Evolutionary conservation across 2,888 invertebrate species (phyloP).

Genomic region (Lumbricus terrestris): DNA sequence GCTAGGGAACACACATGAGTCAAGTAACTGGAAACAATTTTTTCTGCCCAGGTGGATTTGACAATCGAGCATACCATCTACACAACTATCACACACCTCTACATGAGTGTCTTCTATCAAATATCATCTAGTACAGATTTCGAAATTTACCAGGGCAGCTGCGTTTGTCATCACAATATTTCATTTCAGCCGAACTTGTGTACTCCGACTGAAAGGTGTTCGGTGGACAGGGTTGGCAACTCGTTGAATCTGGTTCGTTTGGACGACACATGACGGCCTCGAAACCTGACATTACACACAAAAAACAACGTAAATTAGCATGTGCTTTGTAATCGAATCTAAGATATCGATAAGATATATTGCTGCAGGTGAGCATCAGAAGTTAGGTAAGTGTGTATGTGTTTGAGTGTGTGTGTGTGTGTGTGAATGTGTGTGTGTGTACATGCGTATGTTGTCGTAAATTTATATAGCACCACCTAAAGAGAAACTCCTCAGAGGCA

Average conservation of each 20-base stretch:
- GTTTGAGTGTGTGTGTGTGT: no score
- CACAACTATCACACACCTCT: no score
- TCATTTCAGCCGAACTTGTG: neutral
- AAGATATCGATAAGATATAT: neutral
- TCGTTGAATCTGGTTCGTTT: neutral
- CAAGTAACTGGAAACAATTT: no score
- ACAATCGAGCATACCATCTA: no score
- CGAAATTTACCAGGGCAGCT: neutral
- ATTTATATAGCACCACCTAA: no score
- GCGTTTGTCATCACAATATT: neutral
- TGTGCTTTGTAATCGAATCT: neutral
- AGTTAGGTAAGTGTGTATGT: no score
- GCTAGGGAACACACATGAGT: no score
- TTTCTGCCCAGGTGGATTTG: no score
- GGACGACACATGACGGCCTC: neutral
- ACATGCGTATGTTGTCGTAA: no score
- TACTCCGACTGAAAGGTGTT: neutral
- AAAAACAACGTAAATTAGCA: neutral
- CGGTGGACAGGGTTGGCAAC: neutral
- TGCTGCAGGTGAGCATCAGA: neutral
- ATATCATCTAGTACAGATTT: neutral
- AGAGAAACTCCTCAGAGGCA: no score
- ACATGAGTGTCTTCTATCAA: neutral
- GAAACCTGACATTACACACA: neutral
- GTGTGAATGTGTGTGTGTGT: no score